phyloP scores from a whole-genome alignment of 2,113 vertebrate species.

The Butastur rufipennis region DNA sequence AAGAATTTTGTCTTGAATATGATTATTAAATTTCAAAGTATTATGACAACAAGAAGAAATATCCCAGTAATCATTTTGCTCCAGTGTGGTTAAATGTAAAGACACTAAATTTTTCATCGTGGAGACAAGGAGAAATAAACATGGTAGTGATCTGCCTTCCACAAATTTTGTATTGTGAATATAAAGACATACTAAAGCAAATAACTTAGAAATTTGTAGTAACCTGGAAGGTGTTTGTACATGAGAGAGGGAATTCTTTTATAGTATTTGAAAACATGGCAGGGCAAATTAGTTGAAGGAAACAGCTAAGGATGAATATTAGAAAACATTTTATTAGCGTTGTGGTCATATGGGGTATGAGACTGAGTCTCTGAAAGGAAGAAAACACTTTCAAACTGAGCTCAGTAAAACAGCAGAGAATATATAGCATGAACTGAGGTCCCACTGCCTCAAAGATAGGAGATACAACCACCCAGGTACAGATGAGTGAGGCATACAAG shows the following conservation, averaged over 20 bases:
- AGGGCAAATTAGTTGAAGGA: too few relatives aligned
- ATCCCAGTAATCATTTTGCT: not conserved
- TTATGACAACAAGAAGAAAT: not conserved
- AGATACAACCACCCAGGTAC: too few relatives aligned
- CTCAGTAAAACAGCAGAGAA: too few relatives aligned
- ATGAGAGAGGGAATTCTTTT: not conserved
- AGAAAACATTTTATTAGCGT: too few relatives aligned
- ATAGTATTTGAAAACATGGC: too few relatives aligned
- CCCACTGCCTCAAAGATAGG: too few relatives aligned
- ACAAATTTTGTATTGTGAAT: not conserved
- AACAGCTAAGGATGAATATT: too few relatives aligned
- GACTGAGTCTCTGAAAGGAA: too few relatives aligned
- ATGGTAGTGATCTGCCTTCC: not conserved
- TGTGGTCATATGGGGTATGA: too few relatives aligned
- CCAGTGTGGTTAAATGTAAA: not conserved
- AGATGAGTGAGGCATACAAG: too few relatives aligned
- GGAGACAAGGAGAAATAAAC: not conserved
- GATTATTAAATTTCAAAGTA: not conserved
- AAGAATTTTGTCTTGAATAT: not conserved
- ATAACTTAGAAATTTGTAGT: not conserved
- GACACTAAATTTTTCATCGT: not conserved
- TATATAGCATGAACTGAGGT: too few relatives aligned
- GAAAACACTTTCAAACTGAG: too few relatives aligned
- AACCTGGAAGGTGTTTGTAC: not conserved
- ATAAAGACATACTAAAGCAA: not conserved